Percentiles rank a stretch among this genome's conserved stretches.
Evolutionary conservation across 1,140 invertebrate species (phyloP).

Genomic region (Helicoverpa armigera): DNA sequence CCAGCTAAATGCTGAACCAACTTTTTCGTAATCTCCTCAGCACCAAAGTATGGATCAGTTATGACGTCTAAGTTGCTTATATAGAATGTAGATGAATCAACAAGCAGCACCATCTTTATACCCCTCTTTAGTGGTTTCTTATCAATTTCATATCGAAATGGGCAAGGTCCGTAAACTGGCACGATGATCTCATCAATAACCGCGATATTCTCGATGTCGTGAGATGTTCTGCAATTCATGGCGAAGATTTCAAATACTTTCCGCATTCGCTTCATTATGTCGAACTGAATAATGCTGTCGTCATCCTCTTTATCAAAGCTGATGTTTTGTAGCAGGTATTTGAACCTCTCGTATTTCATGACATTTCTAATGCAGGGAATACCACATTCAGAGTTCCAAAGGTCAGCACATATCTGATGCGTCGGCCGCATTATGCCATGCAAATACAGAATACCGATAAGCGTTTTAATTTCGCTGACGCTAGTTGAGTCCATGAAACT

Average conservation of each 20-base stretch:
- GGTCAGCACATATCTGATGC: constrained; percentile 81
- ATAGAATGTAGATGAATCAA: constrained; percentile 83
- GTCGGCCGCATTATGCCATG: constrained; percentile 81
- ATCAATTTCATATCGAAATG: constrained; percentile 85
- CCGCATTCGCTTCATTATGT: constrained; percentile 84
- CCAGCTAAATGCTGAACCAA: constrained; percentile 78
- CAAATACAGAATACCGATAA: constrained; percentile 85
- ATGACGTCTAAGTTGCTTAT: constrained; percentile 84
- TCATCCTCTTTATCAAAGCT: constrained; percentile 81
- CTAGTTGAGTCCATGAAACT: constrained; percentile 62
- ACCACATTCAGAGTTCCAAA: constrained; percentile 81
- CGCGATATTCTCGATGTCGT: constrained; percentile 70
- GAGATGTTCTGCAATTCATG: constrained; percentile 83
- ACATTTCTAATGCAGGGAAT: constrained; percentile 75
- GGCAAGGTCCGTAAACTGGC: constrained; percentile 82
- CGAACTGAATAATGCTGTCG: constrained; percentile 74
- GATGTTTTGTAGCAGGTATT: constrained; percentile 81
- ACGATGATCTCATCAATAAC: constrained; percentile 86
- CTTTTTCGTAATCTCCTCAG: constrained; percentile 74
- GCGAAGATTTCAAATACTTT: constrained; percentile 86
- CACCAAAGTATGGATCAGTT: constrained; percentile 74
- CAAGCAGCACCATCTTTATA: constrained; percentile 80
- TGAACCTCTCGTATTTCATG: constrained; percentile 85
- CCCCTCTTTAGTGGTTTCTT: constrained; percentile 77
- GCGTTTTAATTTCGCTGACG: constrained; percentile 81